A percentile compares a stretch with the other conserved stretches of the same genome.
These are phyloP conservation scores for Tenualosa thibaudeaui DNA, from an alignment of 2,797 vertebrate genomes.

Conservation along the genomic window DNA sequence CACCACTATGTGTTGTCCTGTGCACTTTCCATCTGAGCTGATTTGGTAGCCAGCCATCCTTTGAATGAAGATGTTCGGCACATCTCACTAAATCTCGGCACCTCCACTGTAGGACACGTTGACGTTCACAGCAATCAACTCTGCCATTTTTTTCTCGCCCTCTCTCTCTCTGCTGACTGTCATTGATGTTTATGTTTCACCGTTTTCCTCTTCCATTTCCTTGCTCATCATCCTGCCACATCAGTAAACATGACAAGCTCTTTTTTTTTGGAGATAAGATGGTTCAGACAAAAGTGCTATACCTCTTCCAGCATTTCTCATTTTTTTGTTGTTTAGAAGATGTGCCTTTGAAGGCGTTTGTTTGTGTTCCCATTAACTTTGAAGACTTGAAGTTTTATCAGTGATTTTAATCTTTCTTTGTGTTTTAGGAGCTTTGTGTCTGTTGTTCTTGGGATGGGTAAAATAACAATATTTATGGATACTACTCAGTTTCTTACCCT, in stretches of 20 bases:
- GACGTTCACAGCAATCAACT: slow-evolving; percentile 43
- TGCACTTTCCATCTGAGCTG: slow-evolving; percentile 39
- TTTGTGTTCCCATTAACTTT: neutral
- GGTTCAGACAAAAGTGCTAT: slow-evolving; percentile 3
- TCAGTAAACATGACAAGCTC: slow-evolving; percentile 40
- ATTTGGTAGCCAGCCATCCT: slow-evolving; percentile 41
- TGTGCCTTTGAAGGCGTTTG: neutral
- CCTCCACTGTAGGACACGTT: slow-evolving; percentile 45
- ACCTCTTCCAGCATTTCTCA: neutral
- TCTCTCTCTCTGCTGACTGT: slow-evolving; percentile 42
- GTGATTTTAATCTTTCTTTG: neutral
- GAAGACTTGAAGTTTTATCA: neutral
- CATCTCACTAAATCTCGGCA: slow-evolving; percentile 48
- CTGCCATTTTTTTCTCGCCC: neutral
- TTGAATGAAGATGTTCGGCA: slow-evolving; percentile 44
- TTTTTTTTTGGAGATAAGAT: slow-evolving; percentile 17
- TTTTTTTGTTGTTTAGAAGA: neutral
- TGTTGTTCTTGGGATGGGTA: neutral
- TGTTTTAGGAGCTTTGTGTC: neutral
- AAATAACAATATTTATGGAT: neutral
- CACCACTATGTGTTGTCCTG: slow-evolving; percentile 36
- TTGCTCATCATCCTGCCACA: slow-evolving; percentile 12
- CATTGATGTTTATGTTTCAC: slow-evolving; percentile 33
- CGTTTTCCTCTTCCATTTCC: slow-evolving; percentile 23
- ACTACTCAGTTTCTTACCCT: neutral